Evolutionary conservation across 2,797 vertebrate species (phyloP).

Genomic region (Esox masquinongy): DNA sequence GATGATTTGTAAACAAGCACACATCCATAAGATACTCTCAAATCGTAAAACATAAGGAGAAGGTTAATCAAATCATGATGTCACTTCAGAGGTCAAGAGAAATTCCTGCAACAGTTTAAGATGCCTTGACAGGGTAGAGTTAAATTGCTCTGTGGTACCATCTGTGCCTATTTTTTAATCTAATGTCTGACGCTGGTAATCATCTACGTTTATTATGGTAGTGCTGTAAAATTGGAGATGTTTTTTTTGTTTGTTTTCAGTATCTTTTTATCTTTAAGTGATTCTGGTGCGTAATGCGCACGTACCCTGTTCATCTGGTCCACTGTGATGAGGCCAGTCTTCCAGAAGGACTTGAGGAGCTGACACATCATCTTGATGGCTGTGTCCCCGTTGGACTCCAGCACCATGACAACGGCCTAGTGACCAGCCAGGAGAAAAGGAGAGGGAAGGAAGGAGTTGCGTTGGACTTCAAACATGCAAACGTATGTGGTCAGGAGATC

Average conservation of each 20-base stretch:
- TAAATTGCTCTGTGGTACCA: too few relatives aligned
- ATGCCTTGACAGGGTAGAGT: background rate
- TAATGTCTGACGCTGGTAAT: background rate
- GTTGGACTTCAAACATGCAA: background rate
- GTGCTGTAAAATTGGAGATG: background rate
- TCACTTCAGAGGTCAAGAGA: background rate
- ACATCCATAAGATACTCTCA: background rate
- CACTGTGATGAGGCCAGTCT: conserved; percentile 84
- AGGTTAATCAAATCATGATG: background rate
- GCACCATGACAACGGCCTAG: conserved; percentile 84
- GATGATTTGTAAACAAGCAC: background rate
- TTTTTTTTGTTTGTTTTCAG: background rate
- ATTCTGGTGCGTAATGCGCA: background rate
- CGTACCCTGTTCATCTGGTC: conserved; percentile 90
- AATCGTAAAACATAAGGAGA: background rate
- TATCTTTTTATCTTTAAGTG: background rate
- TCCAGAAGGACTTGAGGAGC: conserved; percentile 84
- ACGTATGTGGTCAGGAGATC: background rate
- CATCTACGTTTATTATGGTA: background rate
- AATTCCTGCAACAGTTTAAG: background rate
- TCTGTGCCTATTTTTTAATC: background rate
- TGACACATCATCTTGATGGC: conserved; percentile 81
- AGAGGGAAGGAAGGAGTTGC: background rate
- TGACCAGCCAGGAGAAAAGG: background rate
- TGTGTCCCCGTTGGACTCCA: conserved; percentile 82